Conservation (phyloP, 2,888 invertebrate species). For the Amblyjoppa fuscipennis region DNA sequence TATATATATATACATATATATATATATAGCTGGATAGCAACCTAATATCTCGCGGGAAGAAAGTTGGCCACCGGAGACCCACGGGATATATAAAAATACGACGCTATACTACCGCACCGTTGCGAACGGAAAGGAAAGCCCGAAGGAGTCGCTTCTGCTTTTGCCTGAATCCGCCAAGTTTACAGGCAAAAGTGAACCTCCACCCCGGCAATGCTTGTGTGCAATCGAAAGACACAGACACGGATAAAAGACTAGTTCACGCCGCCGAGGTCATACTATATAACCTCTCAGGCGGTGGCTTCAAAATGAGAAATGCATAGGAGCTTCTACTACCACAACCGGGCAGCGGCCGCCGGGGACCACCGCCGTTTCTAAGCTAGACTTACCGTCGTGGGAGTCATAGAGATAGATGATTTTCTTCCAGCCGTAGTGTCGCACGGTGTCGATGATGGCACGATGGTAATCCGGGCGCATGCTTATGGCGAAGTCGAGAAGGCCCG, state of each 20-base stretch:
- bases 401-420: slow-evolving; percentile 95
- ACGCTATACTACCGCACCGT: slow-evolving; percentile 67
- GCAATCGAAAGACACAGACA: slow-evolving; percentile 19
- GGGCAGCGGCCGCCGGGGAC: slow-evolving; percentile 26
- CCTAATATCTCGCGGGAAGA: slow-evolving; percentile 71
- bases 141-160: slow-evolving; percentile 37
- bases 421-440: slow-evolving; percentile 97
- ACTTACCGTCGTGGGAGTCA: slow-evolving; percentile 96
- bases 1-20: slow-evolving; percentile 2
- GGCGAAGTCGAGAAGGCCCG: slow-evolving; percentile 95
- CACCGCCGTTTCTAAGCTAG: slow-evolving; percentile 37
- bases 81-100: slow-evolving; percentile 73
- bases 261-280: slow-evolving; percentile 33
- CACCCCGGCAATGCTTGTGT: neutral
- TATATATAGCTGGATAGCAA: slow-evolving; percentile 45
- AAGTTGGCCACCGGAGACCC: slow-evolving; percentile 75
- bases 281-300: slow-evolving; percentile 64
- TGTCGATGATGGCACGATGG: slow-evolving; percentile 97
- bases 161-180: slow-evolving; percentile 73
- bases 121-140: slow-evolving; percentile 84
- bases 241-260: slow-evolving; percentile 70
- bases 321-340: slow-evolving; percentile 26
- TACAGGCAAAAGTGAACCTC: slow-evolving; percentile 69
- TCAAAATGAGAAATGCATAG: slow-evolving; percentile 81
- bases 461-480: slow-evolving; percentile 98